A percentile compares a stretch with the other conserved stretches of the same genome.
These are phyloP conservation scores for Steinernema feltiae DNA, from an alignment of 1,140 invertebrate genomes.

Conservation along the genomic window DNA sequence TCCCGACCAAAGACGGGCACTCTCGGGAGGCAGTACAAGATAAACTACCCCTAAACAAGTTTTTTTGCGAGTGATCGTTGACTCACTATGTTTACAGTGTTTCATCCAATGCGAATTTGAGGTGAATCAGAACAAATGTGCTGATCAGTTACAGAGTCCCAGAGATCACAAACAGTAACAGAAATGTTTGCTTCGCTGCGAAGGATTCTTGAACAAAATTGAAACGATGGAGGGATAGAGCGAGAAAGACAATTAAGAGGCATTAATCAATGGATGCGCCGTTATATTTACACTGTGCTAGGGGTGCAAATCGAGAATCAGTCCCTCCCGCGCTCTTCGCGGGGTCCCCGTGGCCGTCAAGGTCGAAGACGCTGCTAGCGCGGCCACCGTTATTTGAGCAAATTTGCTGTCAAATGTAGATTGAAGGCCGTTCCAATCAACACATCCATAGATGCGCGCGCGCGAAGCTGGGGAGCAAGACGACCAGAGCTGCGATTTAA, in stretches of 20 bases:
- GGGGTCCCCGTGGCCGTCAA: neutral
- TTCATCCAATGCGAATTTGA: no score
- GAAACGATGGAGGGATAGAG: neutral
- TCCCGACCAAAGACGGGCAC: no score
- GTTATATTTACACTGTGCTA: slow-evolving; percentile 8
- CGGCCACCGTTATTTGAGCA: slow-evolving; percentile 8
- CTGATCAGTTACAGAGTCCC: no score
- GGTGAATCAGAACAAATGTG: no score
- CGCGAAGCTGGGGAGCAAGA: neutral
- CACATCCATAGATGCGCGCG: neutral
- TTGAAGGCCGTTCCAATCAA: slow-evolving; percentile 12
- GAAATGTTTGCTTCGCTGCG: neutral
- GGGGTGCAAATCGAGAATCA: slow-evolving; percentile 5
- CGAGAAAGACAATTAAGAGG: slow-evolving; percentile 14
- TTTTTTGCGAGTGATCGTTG: no score
- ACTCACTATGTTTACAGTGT: no score
- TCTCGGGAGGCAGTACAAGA: no score
- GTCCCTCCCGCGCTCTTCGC: neutral
- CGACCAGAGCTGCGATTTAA: neutral
- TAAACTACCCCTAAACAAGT: no score
- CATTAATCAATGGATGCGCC: slow-evolving; percentile 12
- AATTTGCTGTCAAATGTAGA: neutral
- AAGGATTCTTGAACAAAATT: neutral
- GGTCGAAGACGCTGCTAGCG: neutral
- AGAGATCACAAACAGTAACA: no score